phyloP scores from a whole-genome alignment of 1,140 invertebrate genomes.

The Drosophila kohkoa region DNA sequence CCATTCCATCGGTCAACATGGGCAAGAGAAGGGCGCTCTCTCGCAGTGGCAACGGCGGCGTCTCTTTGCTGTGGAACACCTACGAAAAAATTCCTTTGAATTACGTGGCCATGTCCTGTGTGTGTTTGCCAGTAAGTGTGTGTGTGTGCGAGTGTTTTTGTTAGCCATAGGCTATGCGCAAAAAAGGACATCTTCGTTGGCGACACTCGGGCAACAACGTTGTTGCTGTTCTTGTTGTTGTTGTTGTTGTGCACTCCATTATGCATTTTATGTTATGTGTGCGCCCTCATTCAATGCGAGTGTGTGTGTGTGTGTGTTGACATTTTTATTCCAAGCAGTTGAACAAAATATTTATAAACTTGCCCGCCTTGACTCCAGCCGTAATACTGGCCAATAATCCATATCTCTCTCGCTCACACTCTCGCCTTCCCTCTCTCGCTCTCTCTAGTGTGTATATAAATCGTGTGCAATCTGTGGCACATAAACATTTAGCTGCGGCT shows the following conservation, averaged over 20 bases:
- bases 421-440: not conserved
- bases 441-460: not conserved
- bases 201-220: conserved; percentile 1
- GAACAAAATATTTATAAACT: conserved; percentile 76
- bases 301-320: conserved; percentile 59
- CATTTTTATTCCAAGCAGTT: conserved; percentile 80
- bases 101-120: conserved; percentile 40
- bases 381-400: conserved; percentile 17
- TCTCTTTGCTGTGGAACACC: conserved; percentile 58
- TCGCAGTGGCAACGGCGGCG: conserved; percentile 46
- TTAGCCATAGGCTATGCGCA: conserved; percentile 69
- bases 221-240: too few species aligned
- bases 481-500: not conserved
- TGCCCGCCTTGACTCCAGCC: conserved; percentile 17
- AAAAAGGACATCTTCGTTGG: conserved; percentile 75
- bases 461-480: not conserved
- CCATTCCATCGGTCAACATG: conserved; percentile 46
- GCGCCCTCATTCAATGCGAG: conserved; percentile 52
- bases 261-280: conserved; percentile 72
- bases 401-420: not conserved
- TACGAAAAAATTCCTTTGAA: conserved; percentile 78
- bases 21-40: conserved; percentile 19
- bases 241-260: conserved; percentile 65
- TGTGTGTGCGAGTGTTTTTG: conserved; percentile 44
- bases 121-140: conserved; percentile 26